phyloP scores from a whole-genome alignment of 2,888 invertebrate species.

The Abrostola tripartita region DNA sequence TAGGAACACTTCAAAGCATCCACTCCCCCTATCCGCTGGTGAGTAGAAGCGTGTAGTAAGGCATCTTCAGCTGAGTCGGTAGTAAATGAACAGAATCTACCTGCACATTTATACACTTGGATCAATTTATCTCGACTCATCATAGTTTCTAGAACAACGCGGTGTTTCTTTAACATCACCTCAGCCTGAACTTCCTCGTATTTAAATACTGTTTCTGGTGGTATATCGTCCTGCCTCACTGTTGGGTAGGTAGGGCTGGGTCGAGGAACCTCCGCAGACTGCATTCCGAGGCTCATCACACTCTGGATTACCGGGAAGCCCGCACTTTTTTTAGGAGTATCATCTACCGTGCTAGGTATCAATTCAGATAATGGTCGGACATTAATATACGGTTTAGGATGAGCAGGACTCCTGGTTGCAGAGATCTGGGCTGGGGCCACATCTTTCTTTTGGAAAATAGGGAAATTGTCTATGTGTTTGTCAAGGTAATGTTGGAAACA shows the following conservation, averaged over 20 bases:
- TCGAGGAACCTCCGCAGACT: constrained; percentile 47
- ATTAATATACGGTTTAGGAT: constrained; percentile 68
- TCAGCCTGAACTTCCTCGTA: constrained; percentile 77
- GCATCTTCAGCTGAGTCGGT: constrained; percentile 76
- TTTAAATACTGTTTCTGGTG: constrained; percentile 55
- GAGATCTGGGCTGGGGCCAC: constrained; percentile 27
- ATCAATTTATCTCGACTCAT: constrained; percentile 81
- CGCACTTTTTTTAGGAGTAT: constrained; percentile 29
- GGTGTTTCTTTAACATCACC: constrained; percentile 76
- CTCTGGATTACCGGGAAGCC: constrained; percentile 83
- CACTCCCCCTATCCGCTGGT: constrained; percentile 71
- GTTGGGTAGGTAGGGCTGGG: constrained; percentile 58
- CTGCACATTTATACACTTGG: constrained; percentile 81
- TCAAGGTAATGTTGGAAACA: constrained; percentile 81
- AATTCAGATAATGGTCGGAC: constrained; percentile 80
- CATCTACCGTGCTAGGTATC: constrained; percentile 60
- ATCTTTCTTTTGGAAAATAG: constrained; percentile 64
- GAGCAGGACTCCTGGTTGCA: constrained; percentile 34
- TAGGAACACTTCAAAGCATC: constrained; percentile 89
- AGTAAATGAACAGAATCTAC: constrained; percentile 79
- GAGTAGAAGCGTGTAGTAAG: constrained; percentile 76
- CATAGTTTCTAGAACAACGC: constrained; percentile 81
- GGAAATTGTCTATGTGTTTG: constrained; percentile 80
- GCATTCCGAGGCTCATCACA: constrained; percentile 84
- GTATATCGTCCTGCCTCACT: constrained; percentile 33